Evolutionary conservation across 2,113 vertebrate species (phyloP).

Genomic region (Corydoras maculifer): DNA sequence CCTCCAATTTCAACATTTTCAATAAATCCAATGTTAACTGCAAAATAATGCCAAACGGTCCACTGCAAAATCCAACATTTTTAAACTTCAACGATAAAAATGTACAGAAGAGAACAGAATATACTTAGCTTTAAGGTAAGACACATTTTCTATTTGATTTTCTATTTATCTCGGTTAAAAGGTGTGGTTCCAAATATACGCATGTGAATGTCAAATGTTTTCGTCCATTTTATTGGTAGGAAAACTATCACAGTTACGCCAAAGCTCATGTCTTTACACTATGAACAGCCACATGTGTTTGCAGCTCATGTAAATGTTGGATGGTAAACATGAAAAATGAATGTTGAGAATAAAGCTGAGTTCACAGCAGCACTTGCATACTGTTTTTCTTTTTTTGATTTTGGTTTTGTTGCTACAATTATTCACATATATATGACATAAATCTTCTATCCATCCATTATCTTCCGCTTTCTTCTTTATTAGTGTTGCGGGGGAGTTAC

Average conservation of each 20-base stretch:
- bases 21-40: constrained; percentile 7
- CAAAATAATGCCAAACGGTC: constrained; percentile 2
- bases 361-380: background rate
- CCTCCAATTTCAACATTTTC: constrained; percentile 13
- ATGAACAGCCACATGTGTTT: constrained; percentile 9
- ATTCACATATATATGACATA: too few species aligned
- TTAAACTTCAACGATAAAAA: constrained; percentile 12
- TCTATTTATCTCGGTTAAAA: constrained; percentile 28
- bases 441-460: too few species aligned
- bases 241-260: constrained; percentile 10
- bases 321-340: constrained; percentile 4
- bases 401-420: too few species aligned
- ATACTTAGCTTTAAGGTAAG: constrained; percentile 19
- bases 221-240: constrained; percentile 1
- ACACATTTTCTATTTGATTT: constrained; percentile 24
- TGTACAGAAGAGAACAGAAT: constrained; percentile 29
- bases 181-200: constrained; percentile 8
- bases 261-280: constrained; percentile 21
- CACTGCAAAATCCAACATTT: constrained; percentile 22
- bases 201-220: constrained; percentile 14
- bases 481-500: too few species aligned
- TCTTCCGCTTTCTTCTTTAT: too few species aligned
- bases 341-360: constrained; percentile 26
- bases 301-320: background rate
- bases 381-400: background rate